Conservation (phyloP, 1,140 invertebrate species). For the Acromyrmex charruanus region DNA sequence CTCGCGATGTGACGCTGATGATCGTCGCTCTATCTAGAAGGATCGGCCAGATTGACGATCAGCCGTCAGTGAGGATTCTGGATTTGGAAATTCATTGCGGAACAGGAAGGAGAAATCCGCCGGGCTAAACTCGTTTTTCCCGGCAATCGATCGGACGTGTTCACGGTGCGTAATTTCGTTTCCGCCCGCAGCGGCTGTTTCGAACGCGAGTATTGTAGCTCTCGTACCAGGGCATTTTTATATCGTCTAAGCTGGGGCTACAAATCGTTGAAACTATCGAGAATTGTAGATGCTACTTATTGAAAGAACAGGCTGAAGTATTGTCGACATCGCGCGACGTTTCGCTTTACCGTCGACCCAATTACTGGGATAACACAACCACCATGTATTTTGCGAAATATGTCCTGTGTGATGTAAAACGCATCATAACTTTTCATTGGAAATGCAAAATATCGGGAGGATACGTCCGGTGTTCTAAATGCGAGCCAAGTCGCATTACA, state of each 20-base stretch:
- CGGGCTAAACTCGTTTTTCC: conserved; percentile 51
- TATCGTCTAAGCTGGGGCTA: conserved; percentile 3
- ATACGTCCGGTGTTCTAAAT: conserved; percentile 1
- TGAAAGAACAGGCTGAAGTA: neutral
- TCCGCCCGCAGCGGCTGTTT: conserved; percentile 46
- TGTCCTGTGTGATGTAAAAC: conserved; percentile 17
- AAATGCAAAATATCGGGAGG: conserved; percentile 36
- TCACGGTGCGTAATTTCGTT: conserved; percentile 53
- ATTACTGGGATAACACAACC: neutral
- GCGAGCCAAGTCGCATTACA: conserved; percentile 40
- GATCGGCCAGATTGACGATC: neutral
- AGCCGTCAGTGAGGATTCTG: conserved; percentile 28
- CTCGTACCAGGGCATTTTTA: conserved; percentile 18
- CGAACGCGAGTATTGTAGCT: conserved; percentile 17
- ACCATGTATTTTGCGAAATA: conserved; percentile 25
- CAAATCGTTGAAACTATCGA: neutral
- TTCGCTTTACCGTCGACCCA: conserved; percentile 17
- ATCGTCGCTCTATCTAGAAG: neutral
- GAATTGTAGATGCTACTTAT: neutral
- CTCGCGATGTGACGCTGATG: conserved; percentile 5
- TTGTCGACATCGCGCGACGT: neutral
- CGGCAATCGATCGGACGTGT: conserved; percentile 46
- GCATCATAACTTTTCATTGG: conserved; percentile 29
- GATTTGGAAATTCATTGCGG: conserved; percentile 48
- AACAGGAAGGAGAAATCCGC: conserved; percentile 43